Evolutionary conservation across 2,797 vertebrate genomes (phyloP).

Genomic region (Malurus leucopterus): DNA sequence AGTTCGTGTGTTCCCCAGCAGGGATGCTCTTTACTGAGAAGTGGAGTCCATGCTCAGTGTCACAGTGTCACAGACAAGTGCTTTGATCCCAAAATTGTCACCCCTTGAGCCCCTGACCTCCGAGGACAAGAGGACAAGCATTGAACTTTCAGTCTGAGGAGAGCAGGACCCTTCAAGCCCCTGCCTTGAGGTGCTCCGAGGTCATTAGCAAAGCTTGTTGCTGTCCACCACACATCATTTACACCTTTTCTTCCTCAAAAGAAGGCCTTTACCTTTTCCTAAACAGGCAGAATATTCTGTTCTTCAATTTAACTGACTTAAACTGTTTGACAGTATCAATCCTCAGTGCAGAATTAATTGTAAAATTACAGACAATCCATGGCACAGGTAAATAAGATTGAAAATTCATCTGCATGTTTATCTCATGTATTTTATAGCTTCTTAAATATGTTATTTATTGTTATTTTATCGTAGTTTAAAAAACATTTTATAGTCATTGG

Average conservation of each 20-base stretch:
- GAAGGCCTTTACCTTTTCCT: background rate
- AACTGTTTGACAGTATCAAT: too few relatives aligned
- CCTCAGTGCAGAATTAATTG: background rate
- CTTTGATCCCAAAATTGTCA: background rate
- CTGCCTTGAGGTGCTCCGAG: background rate
- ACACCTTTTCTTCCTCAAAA: background rate
- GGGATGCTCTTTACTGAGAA: background rate
- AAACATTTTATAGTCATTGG: background rate
- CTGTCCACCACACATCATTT: background rate
- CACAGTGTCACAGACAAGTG: background rate
- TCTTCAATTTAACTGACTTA: background rate
- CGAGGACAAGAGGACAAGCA: background rate
- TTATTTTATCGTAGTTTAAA: background rate
- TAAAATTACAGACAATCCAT: background rate
- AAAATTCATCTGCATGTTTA: background rate
- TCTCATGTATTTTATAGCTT: background rate
- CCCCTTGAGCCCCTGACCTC: background rate
- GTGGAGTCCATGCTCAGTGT: background rate
- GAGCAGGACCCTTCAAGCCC: background rate
- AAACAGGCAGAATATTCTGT: background rate
- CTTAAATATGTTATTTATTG: background rate
- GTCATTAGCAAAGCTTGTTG: background rate
- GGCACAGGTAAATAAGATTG: background rate
- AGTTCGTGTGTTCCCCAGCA: background rate
- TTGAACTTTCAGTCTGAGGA: background rate